Base-by-base conservation (phyloP, 2,797 vertebrate species). In the Crocodylus rhombifer region DNA sequence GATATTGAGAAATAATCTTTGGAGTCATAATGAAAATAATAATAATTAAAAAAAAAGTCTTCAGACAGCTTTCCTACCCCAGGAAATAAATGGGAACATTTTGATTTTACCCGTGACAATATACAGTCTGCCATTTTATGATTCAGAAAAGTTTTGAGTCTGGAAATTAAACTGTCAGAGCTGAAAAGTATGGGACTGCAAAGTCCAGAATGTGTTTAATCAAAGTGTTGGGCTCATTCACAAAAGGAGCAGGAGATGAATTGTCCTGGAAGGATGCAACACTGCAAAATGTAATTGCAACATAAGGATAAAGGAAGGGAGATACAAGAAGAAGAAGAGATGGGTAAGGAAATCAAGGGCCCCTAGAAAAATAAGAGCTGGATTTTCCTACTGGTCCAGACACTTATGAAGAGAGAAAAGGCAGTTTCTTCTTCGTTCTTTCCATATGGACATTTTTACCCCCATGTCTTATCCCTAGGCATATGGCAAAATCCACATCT, bases 131-230 rank as follows among this genome's bases (percentile, higher is more conserved):
- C 89, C 93, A 96, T 96, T 97, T 98, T 98, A 95, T 97, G 97
- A 97, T 97, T 97, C 95, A 93, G 89, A 93, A 96, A 96, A 97
- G 91, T 96, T 96, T 95, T 97, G 94, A 96, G 88, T 79, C 94
- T 97, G 92, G 96, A 98, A 97, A 98, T 98, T 98, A 98, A 98
- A 97, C 97, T 98, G 97, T 98, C 97, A 97, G 81, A 89, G 94
- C 92, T 96, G 96, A 96, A 96, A 98, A 97, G 96, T 97, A 97
- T 97, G 96, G 90, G 95, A 93, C 95, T 95, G 75, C 96, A 93
- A 97, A 95, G 82, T 95, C 90, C 88, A 93, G 95, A 94, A 96
- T 93, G 58, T 95, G 91, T 97, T 98, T 97, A 97, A 97, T 98
- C 97, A 97, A 95, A 97, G 76, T 93, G 82, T 88, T 95, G 86